Conservation (phyloP, 2,888 invertebrate species). For the Caenorhabditis sulstoni region DNA sequence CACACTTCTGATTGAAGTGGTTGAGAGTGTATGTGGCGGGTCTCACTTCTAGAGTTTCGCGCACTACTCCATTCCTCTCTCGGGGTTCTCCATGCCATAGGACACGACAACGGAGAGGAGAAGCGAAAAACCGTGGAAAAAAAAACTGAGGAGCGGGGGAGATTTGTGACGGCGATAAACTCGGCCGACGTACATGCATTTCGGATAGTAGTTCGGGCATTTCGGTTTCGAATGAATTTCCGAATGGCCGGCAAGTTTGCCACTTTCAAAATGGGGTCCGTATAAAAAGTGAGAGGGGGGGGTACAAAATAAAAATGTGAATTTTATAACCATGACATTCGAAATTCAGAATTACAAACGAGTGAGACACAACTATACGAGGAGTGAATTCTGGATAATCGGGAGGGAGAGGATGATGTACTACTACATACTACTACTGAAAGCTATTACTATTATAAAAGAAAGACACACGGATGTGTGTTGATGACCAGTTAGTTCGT, state of each 20-base stretch:
- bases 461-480: not conserved
- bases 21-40: constrained; percentile 33
- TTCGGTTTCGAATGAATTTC: constrained; percentile 9
- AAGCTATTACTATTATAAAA: not conserved
- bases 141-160: constrained; percentile 25
- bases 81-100: constrained; percentile 15
- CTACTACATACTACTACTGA: constrained; percentile 35
- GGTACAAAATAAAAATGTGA: constrained; percentile 12
- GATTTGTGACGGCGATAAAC: constrained; percentile 59
- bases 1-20: constrained; percentile 59
- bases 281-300: no score
- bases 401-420: constrained; percentile 12
- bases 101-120: constrained; percentile 12
- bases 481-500: constrained; percentile 37
- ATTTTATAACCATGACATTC: not conserved
- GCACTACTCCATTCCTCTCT: not conserved
- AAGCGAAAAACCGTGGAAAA: constrained; percentile 22
- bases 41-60: constrained; percentile 45
- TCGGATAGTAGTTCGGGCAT: constrained; percentile 45
- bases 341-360: constrained; percentile 39
- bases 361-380: constrained; percentile 53
- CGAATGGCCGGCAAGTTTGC: no score
- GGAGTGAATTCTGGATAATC: constrained; percentile 30
- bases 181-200: constrained; percentile 40
- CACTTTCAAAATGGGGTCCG: no score